Evolutionary conservation across 2,113 vertebrate species (phyloP).

Genomic region (Nestor notabilis): DNA sequence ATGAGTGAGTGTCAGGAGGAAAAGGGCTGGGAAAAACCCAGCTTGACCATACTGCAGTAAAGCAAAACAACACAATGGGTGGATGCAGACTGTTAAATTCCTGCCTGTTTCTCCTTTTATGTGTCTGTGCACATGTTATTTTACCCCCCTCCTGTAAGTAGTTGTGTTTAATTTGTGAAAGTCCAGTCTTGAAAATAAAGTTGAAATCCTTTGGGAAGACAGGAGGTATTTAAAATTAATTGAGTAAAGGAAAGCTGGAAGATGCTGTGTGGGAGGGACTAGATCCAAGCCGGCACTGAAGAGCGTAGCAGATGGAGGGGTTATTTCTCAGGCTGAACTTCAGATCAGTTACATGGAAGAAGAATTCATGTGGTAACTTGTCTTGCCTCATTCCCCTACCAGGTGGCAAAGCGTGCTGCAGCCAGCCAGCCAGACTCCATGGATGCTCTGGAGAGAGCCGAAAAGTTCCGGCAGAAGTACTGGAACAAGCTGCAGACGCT

Average conservation of each 20-base stretch:
- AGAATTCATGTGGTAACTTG: not conserved
- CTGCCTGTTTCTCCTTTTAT: not conserved
- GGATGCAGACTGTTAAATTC: not conserved
- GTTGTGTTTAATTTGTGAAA: not conserved
- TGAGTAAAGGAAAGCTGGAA: not conserved
- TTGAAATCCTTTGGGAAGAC: not conserved
- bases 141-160: not conserved
- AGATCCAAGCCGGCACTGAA: not conserved
- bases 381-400: not conserved
- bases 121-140: not conserved
- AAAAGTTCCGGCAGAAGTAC: slow-evolving; percentile 96
- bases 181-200: not conserved
- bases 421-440: slow-evolving; percentile 89
- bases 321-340: not conserved
- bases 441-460: slow-evolving; percentile 83
- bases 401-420: slow-evolving; percentile 95
- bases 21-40: not conserved
- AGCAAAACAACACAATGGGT: not conserved
- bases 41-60: not conserved
- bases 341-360: not conserved
- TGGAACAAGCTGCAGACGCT: slow-evolving; percentile 93
- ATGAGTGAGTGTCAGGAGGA: not conserved
- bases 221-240: not conserved
- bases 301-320: not conserved
- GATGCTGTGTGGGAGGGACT: not conserved